Conservation (phyloP, 35 echinoderm and acorn worm species). For the Lytechinus pictus region DNA sequence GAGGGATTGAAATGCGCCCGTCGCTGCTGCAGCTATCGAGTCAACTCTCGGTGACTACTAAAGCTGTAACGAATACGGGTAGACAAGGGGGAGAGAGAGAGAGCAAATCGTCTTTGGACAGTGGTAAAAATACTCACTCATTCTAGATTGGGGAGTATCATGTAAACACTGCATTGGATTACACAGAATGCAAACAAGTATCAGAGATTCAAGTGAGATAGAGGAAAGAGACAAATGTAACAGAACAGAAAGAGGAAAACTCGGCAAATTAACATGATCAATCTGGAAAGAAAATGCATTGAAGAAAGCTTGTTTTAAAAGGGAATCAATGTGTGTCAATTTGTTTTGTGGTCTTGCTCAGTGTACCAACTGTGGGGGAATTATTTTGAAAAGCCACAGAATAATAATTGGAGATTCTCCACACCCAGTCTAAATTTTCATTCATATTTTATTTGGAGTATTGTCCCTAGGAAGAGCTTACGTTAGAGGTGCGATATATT, state of each 20-base stretch:
- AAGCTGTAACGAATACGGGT: neutral
- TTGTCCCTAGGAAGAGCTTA: neutral
- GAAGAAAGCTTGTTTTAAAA: neutral
- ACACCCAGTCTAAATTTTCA: neutral
- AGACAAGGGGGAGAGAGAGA: neutral
- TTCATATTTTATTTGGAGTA: neutral
- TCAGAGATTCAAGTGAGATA: neutral
- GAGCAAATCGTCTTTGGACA: neutral
- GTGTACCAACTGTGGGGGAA: neutral
- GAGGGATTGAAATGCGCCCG: neutral
- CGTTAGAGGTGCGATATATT: neutral
- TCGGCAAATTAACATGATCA: neutral
- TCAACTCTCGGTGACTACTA: neutral
- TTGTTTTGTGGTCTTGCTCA: neutral
- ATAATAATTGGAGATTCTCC: neutral
- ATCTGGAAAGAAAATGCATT: neutral
- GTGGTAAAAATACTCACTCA: neutral
- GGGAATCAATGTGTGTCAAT: neutral
- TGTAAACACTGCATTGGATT: conserved; percentile 2
- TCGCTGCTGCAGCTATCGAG: neutral
- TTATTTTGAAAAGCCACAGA: neutral
- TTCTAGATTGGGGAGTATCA: neutral
- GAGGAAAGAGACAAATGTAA: neutral
- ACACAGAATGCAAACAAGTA: neutral
- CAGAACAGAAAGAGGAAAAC: neutral